Evolutionary conservation across 2,797 vertebrate species (phyloP), one percentile per base, ranked within the genome.

Genomic region (Acestrorhynchus altus): DNA sequence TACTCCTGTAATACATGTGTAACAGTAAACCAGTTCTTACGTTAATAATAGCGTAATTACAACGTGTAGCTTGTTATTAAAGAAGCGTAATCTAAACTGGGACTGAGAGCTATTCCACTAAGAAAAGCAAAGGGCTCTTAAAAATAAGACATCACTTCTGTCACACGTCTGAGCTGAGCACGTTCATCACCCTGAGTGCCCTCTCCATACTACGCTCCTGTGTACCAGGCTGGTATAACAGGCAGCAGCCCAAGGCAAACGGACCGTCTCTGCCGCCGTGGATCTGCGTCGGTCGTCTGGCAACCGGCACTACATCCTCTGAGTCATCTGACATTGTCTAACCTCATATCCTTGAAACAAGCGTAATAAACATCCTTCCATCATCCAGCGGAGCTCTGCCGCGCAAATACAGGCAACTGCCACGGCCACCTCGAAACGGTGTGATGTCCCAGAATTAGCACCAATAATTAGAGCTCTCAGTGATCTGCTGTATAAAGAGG

Each of bases 371-470:
- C 71, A 79, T 35, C 35, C 63, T 68, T 68, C 65, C 42, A 20
- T 72, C 54, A 77, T 51, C 15, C 73, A 61, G 49, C 20, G 52
- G 54, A 7, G 54, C 56, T 59, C 22, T 47, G n/a, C 65, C 18
- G 1, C 22, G 18, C 54, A 26, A 71, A 81, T 47, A 61, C 24
- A 57, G 69, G 39, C 57, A 70, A 70, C 73, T 66, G 81, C 71
- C 81, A 79, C 82, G 78, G 84, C 83, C 78, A 70, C 54, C 78
- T 84, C 81, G 74, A 81, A 84, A 85, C 59, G 74, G 77, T 80
- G 77, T 83, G 80, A 79, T 80, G 81, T 83, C 77, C 86, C 85
- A 88, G 83, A 88, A 85, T 86, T 88, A 88, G 84, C 76, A 80
- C 72, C 83, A 78, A 87, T 84, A 85, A 87, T 85, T 85, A 84